A percentile compares a stretch with the other conserved stretches of the same genome.
Evolutionary conservation across 2,797 vertebrate genomes (phyloP).

Genomic region (Sylvia borin): DNA sequence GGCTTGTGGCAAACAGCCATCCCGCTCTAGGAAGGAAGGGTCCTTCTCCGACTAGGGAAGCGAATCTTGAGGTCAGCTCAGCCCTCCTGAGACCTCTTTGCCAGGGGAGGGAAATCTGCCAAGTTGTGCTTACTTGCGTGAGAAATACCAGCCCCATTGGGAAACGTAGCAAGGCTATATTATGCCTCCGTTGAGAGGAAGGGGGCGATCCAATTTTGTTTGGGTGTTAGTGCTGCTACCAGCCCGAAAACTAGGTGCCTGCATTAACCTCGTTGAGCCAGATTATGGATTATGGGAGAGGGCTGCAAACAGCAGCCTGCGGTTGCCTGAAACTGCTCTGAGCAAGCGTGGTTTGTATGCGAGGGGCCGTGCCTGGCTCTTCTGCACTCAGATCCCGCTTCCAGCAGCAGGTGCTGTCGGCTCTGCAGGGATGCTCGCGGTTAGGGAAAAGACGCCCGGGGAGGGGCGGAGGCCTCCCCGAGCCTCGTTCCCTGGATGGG

Average conservation of each 20-base stretch:
- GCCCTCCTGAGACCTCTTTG: not conserved
- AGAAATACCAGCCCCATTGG: not conserved
- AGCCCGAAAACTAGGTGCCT: not conserved
- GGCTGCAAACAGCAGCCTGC: not conserved
- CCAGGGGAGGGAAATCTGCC: not conserved
- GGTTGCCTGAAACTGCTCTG: not conserved
- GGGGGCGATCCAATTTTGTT: not conserved
- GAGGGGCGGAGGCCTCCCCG: not conserved
- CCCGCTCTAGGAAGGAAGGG: not conserved
- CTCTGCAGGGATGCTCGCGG: not conserved
- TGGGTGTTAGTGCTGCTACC: not conserved
- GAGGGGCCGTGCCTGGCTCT: not conserved
- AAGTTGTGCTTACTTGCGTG: not conserved
- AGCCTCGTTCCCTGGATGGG: not conserved
- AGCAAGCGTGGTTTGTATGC: not conserved
- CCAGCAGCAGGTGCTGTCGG: conserved; percentile 21
- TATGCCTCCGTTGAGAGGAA: not conserved
- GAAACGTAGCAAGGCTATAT: not conserved
- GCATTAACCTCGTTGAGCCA: not conserved
- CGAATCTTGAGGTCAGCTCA: not conserved
- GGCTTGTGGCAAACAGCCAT: not conserved
- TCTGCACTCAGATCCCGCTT: not conserved
- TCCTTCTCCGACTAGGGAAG: not conserved
- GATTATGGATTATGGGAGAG: not conserved
- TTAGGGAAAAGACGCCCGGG: not conserved